Conservation (phyloP, 2,888 invertebrate species). For the Bembecia ichneumoniformis region DNA sequence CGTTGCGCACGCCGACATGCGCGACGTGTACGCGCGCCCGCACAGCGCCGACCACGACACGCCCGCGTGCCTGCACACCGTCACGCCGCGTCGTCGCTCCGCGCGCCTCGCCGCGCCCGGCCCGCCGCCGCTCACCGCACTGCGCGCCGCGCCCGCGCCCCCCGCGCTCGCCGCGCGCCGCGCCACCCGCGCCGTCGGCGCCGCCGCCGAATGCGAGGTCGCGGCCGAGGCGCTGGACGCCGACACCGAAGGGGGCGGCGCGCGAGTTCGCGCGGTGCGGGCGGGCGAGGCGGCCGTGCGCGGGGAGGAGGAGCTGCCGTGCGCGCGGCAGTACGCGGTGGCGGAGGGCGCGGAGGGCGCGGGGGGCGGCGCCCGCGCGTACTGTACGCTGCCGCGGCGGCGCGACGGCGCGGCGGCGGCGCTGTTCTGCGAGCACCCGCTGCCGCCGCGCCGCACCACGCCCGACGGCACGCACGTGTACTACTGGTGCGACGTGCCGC, state of each 20-base stretch:
- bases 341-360: conserved; percentile 19
- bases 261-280: conserved; percentile 15
- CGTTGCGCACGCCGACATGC: conserved; percentile 45
- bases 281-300: conserved; percentile 71
- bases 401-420: conserved; percentile 39
- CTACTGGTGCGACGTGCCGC: conserved; percentile 89
- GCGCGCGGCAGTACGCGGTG: conserved; percentile 43
- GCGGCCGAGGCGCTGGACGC: conserved; percentile 57
- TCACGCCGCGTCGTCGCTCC: conserved; percentile 32
- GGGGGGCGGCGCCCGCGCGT: conserved; percentile 46
- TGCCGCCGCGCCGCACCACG: conserved; percentile 82
- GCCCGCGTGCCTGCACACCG: conserved; percentile 65
- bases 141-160: conserved; percentile 6
- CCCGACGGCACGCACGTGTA: conserved; percentile 88
- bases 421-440: conserved; percentile 37
- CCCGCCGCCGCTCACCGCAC: conserved; percentile 19
- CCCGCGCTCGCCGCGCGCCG: conserved; percentile 9
- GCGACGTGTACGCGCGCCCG: conserved; percentile 73
- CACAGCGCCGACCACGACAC: conserved; percentile 30
- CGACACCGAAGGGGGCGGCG: conserved; percentile 13
- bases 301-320: conserved; percentile 80
- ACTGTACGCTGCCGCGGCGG: conserved; percentile 64
- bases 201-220: conserved; percentile 62
- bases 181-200: conserved; percentile 25
- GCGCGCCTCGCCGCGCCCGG: conserved; percentile 31